These are phyloP conservation scores for Myotis lucifugus DNA, from an alignment of 2,113 vertebrate species.

Conservation along the genomic window DNA sequence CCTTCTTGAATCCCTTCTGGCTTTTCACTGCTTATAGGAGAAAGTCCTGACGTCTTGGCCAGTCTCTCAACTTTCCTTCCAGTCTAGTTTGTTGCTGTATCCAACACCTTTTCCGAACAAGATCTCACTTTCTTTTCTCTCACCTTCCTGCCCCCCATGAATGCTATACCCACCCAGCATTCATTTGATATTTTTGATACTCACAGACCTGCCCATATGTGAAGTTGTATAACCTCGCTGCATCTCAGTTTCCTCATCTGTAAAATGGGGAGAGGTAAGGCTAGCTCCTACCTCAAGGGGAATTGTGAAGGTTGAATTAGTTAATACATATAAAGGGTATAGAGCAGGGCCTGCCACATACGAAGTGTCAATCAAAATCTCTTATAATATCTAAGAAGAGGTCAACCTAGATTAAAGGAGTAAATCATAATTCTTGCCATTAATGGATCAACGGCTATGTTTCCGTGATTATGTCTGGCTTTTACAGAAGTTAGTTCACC, in stretches of 20 bases:
- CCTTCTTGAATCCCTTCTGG: background rate
- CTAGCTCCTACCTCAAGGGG: background rate
- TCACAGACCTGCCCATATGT: background rate
- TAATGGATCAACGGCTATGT: background rate
- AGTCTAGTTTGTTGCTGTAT: background rate
- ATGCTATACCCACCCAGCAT: background rate
- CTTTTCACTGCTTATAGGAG: background rate
- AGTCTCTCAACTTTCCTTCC: background rate
- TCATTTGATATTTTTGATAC: background rate
- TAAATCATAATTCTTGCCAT: background rate
- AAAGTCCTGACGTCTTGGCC: rapidly evolving
- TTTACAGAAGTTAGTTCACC: background rate
- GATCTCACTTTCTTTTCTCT: background rate
- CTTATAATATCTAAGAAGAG: background rate
- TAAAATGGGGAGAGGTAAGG: background rate
- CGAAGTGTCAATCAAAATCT: background rate
- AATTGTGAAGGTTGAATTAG: background rate
- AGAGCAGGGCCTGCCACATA: background rate
- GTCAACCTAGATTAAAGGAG: background rate
- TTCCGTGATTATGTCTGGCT: background rate
- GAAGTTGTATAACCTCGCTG: background rate
- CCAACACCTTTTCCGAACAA: background rate
- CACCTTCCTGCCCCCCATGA: background rate
- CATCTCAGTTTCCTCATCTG: background rate
- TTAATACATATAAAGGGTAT: background rate